A percentile compares a stretch with the other conserved stretches of the same genome.
Evolutionary conservation across 2,113 vertebrate genomes (phyloP).

Genomic region (Shinisaurus crocodilurus): DNA sequence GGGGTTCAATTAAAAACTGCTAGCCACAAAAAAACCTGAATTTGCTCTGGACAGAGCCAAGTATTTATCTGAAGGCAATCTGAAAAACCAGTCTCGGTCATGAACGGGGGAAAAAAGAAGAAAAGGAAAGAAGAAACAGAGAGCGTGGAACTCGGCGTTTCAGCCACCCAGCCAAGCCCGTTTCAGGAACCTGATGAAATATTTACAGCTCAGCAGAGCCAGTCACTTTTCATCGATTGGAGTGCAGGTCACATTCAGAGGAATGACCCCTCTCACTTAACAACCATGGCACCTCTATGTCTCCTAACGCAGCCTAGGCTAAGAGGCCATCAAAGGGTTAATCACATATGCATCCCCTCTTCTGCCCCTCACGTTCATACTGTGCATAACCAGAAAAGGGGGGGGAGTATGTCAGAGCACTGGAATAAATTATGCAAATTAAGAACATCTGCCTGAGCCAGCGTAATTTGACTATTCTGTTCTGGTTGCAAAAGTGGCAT

Average conservation of each 20-base stretch:
- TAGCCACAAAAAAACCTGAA: neutral
- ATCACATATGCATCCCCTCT: neutral
- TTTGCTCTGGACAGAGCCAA: neutral
- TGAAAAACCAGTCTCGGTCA: neutral
- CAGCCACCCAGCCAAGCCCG: constrained; percentile 38
- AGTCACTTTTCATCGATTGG: constrained; percentile 64
- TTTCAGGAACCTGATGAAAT: constrained; percentile 71
- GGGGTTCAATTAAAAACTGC: neutral
- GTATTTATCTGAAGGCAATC: neutral
- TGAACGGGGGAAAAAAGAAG: neutral
- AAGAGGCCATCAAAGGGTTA: neutral
- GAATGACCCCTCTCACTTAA: constrained; percentile 46
- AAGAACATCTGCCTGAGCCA: neutral
- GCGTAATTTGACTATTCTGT: neutral
- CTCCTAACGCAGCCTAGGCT: neutral
- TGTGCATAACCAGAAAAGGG: neutral
- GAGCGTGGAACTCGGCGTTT: constrained; percentile 21
- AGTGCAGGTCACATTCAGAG: constrained; percentile 52
- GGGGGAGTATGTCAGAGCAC: neutral
- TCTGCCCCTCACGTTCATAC: neutral
- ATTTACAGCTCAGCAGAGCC: constrained; percentile 60
- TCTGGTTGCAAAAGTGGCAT: neutral
- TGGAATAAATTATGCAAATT: neutral
- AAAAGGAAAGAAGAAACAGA: neutral
- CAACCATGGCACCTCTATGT: neutral